Percentiles rank a stretch among this genome's conserved stretches.
phyloP scores from a whole-genome alignment of 2,888 invertebrate species.

The Mantis religiosa region DNA sequence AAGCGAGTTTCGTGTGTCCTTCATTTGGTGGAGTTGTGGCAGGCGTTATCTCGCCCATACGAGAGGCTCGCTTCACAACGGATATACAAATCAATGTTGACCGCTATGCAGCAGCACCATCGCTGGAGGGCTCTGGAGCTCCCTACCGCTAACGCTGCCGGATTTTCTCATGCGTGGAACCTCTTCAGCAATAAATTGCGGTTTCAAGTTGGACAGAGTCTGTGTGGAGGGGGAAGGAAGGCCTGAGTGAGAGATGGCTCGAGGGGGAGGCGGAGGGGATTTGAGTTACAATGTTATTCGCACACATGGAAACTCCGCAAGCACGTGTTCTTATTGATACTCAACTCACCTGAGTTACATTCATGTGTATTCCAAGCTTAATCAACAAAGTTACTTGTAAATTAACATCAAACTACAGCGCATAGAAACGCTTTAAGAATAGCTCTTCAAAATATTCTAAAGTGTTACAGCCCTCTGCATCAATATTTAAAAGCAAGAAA shows the following conservation, averaged over 20 bases:
- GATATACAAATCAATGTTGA: neutral
- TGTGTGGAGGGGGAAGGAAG: neutral
- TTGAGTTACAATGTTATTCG: neutral
- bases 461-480: no score
- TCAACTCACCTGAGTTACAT: no score
- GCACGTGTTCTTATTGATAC: neutral
- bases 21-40: neutral
- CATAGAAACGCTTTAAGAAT: no score
- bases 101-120: neutral
- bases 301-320: neutral
- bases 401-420: no score
- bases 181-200: conserved; percentile 5
- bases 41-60: neutral
- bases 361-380: no score
- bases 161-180: neutral
- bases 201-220: neutral
- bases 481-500: no score
- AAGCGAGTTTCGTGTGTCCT: neutral
- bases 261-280: neutral
- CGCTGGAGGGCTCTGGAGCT: neutral
- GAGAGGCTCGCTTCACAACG: neutral
- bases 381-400: no score
- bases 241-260: neutral
- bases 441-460: no score
- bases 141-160: neutral